Base-by-base conservation (phyloP, 2,113 vertebrate species). In the Hemichromis elongatus region DNA sequence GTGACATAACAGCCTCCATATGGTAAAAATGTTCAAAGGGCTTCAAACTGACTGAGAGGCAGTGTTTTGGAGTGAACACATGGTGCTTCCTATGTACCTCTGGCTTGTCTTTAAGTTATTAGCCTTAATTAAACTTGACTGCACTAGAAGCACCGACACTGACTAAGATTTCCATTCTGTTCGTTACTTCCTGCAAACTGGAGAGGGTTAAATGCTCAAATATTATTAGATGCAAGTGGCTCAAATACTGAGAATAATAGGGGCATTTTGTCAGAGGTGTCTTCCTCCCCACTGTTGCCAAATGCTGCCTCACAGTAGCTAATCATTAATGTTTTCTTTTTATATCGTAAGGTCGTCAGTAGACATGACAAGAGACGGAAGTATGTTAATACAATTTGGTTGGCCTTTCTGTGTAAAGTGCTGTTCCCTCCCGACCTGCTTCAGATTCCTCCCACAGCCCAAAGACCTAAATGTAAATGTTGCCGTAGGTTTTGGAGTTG, bases 141-240 rank as follows among this genome's bases (percentile, higher is more conserved):
- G 66, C 21, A 47, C 16, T 47, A 73, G 66, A 70, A 70, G 66
- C 37, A 70, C 21, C 66, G 9, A 26, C 66, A 4, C 40, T 45
- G 63, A 21, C 5, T 26, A 0, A 33, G 12, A 26, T 45, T 24
- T 26, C 0, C n/a, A 0, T 45, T 26, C 66, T 28, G 40, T 3
- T 45, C 6, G 14, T 70, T 45, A 4, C 13, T 3, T 70, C 1
- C 8, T 42, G 42, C 6, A 68, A 68, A 68, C 63, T 42, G 3
- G 61, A 66, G 33, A 66, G 21, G 12, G 6, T 21, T 66, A 40
- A 66, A 40, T 37, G 59, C 2, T 63, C 59, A 63, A 63, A 63
- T 13, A 3, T 40, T 42, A 21, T 42, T 14, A 68, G 61, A 68
- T 40, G 19, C 0, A 63, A 63, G 2, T 21, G 61, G 35, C 1